Evolutionary conservation across 2,797 vertebrate genomes (phyloP), one percentile per base, ranked within the genome.

Genomic region (Lateolabrax maculatus): DNA sequence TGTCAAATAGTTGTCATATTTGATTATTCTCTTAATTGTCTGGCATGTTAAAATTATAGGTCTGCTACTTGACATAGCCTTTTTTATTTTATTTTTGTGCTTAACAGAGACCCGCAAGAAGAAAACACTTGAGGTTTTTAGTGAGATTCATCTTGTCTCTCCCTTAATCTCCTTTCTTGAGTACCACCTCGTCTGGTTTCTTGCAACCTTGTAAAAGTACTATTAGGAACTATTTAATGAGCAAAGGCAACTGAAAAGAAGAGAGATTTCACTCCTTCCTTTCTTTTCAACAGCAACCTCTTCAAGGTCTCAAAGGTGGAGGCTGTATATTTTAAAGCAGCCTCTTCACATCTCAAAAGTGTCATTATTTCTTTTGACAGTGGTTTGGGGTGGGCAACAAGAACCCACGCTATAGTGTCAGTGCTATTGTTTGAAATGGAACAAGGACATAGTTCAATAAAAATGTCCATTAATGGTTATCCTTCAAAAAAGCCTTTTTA

Each of bases 291-390:
- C 49, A 49, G 55, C 55, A 61, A 16, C 36, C 21, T 82, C 66
- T 69, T 80, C 66, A 66, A 82, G 57, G 75, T 73, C 77, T 77
- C 11, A 48, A 49, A 72, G 46, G 43, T 41, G 36, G 31, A 70
- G 44, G 58, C 31, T 71, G 27, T 63, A 49, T 71, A 73, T 84
- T 74, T 84, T 70, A 75, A 60, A 80, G 60, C 46, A 53, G 37
- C 21, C 49, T 77, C 48, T 74, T 84, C 77, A 77, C 64, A 70
- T 81, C 66, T 73, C 57, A 91, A 83, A 52, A 57, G 65, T 11
- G 1, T 71, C 72, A 77, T 89, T 83, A 72, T 74, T 82, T 74
- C 41, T 51, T 87, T 69, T 66, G 48, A 76, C 25, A 13, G 69
- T 44, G 66, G 48, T 73, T 36, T 23, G 4, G 25, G 46, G 10